Base-by-base conservation (phyloP, 2,113 vertebrate species). In the Archilochus colubris region DNA sequence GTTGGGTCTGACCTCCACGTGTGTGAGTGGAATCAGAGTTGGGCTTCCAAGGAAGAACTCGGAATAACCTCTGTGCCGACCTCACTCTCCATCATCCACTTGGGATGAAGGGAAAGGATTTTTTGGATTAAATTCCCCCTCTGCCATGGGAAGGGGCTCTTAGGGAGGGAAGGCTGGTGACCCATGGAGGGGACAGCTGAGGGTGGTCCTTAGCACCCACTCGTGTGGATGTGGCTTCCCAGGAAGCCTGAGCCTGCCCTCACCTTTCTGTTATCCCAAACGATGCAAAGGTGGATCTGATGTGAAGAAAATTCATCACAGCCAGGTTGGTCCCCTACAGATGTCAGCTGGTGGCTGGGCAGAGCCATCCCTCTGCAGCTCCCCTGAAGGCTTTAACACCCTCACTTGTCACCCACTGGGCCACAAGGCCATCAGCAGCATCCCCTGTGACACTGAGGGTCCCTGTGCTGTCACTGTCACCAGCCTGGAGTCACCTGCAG, bases 51-150 rank as follows among this genome's bases (percentile, higher is more conserved):
- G 72, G 53, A 72, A 11, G 4, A 33, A 21, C 43, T 51, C 28
- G 57, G 38, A 50, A 25, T 23, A 6, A 3, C 3, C 0, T 28
- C 33, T 43, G 14, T 15, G 36, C 31, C 53, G 21, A 63, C 38
- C 22, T 76, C 2, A 0, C 1, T 23, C 55, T 40, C 59, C 38
- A 5, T n/a, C 20, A 0, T 31, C 80, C 3, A 0, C 59, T 27
- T 36, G 66, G 59, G 44, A 53, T 50, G 19, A 5, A 58, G 58
- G 2, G 31, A 33, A 58, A 63, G 55, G 50, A 33, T 85, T 78
- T 73, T 28, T 20, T 30, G 1, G 18, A 30, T 44, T 12, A 13
- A 66, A 77, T 55, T 86, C 93, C 84, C 6, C 0, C 57, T 46
- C 7, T 0, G 2, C 25, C 17, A 13, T 0, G 31, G 76, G 50